Evolutionary conservation across 30 jellyfish, hydroid and myxozoan genomes (phyloP).

Genomic region (Hydractinia symbiolongicarpus): DNA sequence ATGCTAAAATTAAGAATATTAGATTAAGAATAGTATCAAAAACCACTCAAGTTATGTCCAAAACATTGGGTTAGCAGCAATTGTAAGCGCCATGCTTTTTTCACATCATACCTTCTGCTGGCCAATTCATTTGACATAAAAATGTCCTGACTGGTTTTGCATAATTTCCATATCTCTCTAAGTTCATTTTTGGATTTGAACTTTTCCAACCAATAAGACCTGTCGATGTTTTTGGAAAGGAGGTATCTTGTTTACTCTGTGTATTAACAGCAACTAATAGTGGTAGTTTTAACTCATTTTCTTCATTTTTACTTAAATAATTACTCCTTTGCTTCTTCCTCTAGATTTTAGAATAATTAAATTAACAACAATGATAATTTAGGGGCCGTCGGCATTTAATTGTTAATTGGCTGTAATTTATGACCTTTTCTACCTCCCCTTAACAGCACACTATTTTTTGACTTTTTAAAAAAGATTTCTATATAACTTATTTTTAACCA

Average conservation of each 20-base stretch:
- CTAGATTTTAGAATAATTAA: not conserved
- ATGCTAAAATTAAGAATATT: no score
- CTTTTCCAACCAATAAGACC: conserved; percentile 83
- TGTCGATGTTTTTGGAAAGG: conserved; percentile 76
- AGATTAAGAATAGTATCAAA: no score
- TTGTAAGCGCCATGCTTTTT: no score
- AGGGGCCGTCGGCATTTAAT: no score
- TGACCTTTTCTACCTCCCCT: no score
- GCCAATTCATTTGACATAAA: conserved; percentile 70
- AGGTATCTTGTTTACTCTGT: conserved; percentile 42
- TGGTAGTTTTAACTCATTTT: conserved; percentile 72
- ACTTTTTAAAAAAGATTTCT: no score
- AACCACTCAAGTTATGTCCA: no score
- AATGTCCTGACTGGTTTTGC: conserved; percentile 60
- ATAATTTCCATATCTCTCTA: conserved; percentile 83
- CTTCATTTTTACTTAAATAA: not conserved
- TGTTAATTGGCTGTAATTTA: no score
- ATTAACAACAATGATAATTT: no score
- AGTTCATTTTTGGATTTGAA: conserved; percentile 55
- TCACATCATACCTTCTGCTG: conserved; percentile 54
- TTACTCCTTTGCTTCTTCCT: not conserved
- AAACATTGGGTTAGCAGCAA: no score
- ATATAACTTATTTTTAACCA: no score
- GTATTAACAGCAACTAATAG: conserved; percentile 51
- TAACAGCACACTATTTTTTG: no score